Base-by-base conservation (phyloP, 2,797 vertebrate species). In the Florisuga fusca region DNA sequence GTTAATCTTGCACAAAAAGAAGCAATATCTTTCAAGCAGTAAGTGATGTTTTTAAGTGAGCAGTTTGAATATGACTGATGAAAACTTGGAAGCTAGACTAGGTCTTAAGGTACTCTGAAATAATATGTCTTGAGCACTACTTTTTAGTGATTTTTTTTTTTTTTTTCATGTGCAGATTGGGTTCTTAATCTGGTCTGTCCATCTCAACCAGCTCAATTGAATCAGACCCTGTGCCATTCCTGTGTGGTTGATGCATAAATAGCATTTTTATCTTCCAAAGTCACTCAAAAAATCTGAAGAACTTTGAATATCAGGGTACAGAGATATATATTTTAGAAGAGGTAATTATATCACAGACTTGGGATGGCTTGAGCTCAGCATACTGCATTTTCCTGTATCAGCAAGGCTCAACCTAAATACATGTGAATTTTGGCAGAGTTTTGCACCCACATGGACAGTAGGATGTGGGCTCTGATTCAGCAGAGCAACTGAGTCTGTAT, bases 291-390 rank as follows among this genome's bases (percentile, higher is more conserved):
- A 74, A 68, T 81, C 55, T 78, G 62, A 64, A 75, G 66, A 78
- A 41, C 74, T 68, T 66, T n/a, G 51, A 59, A 29, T 57, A n/a
- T 82, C 67, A 46, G 78, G 27, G 26, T 66, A 63, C 31, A 48
- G 76, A 80, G 84, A 54, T 75, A 51, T 69, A 21, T 83, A 26
- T 80, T 89, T 90, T 85, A 69, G 79, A 89, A 87, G 63, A 82
- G 58, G 48, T 63, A 74, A 46, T 73, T 88, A 68, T 92, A 25
- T 87, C 43, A 75, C 58, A 38, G 64, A 48, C 48, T 62, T 91
- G 64, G 82, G 84, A 64, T 63, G 54, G 48, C 41, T 84, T 81
- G 77, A 78, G 82, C 41, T 92, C 64, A 63, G 51, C 76, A 81
- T 33, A 13, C 61, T 79, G 41, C 10, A 3, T 86, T 93, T 85